These are phyloP conservation scores for Sminthurinus signatus DNA, from an alignment of 1,140 invertebrate species.

Conservation along the genomic window DNA sequence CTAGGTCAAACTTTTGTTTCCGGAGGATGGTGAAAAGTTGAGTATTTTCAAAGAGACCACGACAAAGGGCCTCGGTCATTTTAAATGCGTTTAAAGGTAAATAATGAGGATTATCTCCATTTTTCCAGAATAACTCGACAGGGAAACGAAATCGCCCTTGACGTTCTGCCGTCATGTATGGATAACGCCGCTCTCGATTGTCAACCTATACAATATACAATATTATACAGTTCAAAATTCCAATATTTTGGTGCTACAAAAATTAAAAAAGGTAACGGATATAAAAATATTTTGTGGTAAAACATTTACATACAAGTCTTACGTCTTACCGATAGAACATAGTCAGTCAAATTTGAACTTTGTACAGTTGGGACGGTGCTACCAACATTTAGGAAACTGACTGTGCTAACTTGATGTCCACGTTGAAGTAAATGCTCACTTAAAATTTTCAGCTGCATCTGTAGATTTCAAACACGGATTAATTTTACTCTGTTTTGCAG, in stretches of 20 bases:
- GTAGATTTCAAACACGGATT: not conserved
- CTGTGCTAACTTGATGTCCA: slow-evolving; percentile 20
- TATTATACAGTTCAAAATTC: not conserved
- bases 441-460: slow-evolving; percentile 23
- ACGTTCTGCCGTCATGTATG: slow-evolving; percentile 19
- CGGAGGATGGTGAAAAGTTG: not conserved
- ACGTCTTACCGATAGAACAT: not conserved
- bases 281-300: slow-evolving; percentile 4
- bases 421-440: slow-evolving; percentile 3
- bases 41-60: slow-evolving; percentile 10
- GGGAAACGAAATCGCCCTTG: slow-evolving; percentile 20
- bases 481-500: not conserved
- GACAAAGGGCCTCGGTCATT: slow-evolving; percentile 25
- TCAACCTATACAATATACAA: slow-evolving; percentile 4
- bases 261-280: not conserved
- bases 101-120: slow-evolving; percentile 16
- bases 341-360: not conserved
- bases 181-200: slow-evolving; percentile 18
- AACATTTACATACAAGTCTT: too few species aligned
- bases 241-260: not conserved
- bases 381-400: slow-evolving; percentile 27
- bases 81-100: slow-evolving; percentile 28
- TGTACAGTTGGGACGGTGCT: not conserved
- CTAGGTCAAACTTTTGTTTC: slow-evolving; percentile 42
- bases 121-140: slow-evolving; percentile 16